phyloP scores from a whole-genome alignment of 2,113 vertebrate species.

The Hirundichthys speculiger region DNA sequence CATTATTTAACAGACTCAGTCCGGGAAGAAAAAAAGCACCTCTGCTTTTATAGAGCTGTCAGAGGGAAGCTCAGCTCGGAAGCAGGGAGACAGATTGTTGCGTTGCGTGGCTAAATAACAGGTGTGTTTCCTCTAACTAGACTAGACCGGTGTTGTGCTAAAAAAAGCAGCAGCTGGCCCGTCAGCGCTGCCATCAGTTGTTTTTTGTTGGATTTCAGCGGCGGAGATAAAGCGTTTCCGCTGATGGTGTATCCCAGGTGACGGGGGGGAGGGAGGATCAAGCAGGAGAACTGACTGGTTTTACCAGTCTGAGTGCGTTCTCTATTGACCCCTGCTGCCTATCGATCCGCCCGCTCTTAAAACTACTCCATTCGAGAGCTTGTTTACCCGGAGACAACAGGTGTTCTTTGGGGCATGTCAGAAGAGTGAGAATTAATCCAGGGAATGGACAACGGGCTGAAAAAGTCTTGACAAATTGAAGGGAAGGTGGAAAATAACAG shows the following conservation, averaged over 20 bases:
- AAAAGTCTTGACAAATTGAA: constrained; percentile 25
- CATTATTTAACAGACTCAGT: background rate
- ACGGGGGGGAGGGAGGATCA: background rate
- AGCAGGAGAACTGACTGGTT: background rate
- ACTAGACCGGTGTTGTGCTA: constrained; percentile 12
- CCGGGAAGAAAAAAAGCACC: background rate
- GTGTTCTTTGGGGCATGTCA: constrained; percentile 9
- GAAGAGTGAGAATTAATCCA: background rate
- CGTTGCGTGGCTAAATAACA: constrained; percentile 16
- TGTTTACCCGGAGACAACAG: constrained; percentile 11
- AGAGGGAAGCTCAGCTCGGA: constrained; percentile 1
- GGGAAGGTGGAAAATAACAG: constrained; percentile 17
- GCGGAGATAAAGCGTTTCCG: constrained; percentile 20
- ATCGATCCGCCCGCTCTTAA: constrained; percentile 58
- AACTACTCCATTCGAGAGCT: constrained; percentile 27
- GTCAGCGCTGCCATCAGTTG: constrained; percentile 3
- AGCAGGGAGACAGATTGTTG: constrained; percentile 6
- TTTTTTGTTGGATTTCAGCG: constrained; percentile 32
- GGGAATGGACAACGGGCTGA: constrained; percentile 23
- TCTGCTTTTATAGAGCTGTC: background rate
- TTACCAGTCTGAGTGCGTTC: constrained; percentile 56
- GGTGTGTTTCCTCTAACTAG: constrained; percentile 12
- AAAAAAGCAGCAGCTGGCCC: constrained; percentile 35
- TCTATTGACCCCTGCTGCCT: constrained; percentile 57
- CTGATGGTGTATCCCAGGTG: constrained; percentile 42